These are phyloP conservation scores for Nomada fabriciana DNA, from an alignment of 2,888 invertebrate species.

Conservation along the genomic window DNA sequence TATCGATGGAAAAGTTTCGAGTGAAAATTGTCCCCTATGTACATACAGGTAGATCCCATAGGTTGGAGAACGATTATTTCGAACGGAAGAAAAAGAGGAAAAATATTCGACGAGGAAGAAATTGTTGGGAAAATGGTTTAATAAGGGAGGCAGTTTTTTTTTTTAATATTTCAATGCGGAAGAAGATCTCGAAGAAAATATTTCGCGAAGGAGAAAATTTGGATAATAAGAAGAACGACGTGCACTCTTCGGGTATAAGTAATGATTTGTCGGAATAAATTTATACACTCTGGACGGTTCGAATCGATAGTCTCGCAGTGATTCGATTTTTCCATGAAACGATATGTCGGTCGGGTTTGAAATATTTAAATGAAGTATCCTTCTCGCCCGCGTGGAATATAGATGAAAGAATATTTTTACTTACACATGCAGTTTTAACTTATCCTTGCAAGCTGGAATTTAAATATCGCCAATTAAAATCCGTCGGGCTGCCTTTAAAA, in stretches of 20 bases:
- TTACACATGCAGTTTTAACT: conserved; percentile 26
- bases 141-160: too few relatives aligned
- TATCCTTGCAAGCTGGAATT: conserved; percentile 35
- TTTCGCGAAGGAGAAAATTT: too few relatives aligned
- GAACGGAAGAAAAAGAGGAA: too few relatives aligned
- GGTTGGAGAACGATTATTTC: too few relatives aligned
- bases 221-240: too few relatives aligned
- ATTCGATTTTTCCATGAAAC: not conserved
- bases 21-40: not conserved
- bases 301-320: conserved; percentile 7
- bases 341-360: conserved; percentile 23
- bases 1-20: not conserved
- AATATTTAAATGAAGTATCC: conserved; percentile 39
- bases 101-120: too few relatives aligned
- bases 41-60: too few relatives aligned
- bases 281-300: not conserved
- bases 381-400: conserved; percentile 12
- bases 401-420: conserved; percentile 40
- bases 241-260: too few relatives aligned
- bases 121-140: too few relatives aligned
- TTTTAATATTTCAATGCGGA: not conserved
- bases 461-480: conserved; percentile 49
- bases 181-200: not conserved
- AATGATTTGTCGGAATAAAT: too few relatives aligned
- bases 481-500: conserved; percentile 23